These are phyloP conservation scores for Pelobates fuscus DNA, from an alignment of 2,113 vertebrate genomes.

Conservation along the genomic window DNA sequence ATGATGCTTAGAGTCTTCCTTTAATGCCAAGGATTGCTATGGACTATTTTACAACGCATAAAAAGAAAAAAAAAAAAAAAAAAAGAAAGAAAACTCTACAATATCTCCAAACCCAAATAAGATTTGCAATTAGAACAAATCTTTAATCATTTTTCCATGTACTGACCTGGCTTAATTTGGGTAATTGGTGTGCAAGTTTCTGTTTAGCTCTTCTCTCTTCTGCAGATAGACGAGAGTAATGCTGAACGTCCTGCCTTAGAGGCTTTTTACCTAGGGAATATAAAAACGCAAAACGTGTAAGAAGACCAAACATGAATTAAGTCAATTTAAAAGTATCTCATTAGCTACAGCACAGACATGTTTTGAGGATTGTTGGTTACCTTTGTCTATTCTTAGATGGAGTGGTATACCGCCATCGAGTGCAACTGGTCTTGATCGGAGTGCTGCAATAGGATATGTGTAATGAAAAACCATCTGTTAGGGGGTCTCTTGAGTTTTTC, in stretches of 20 bases:
- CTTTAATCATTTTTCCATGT: too few relatives aligned
- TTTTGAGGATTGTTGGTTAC: conserved; percentile 44
- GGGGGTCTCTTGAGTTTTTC: too few relatives aligned
- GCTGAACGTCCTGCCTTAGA: conserved; percentile 86
- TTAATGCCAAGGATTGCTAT: too few relatives aligned
- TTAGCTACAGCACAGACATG: not conserved
- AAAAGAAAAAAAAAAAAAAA: too few relatives aligned
- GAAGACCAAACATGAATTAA: not conserved
- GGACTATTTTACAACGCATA: too few relatives aligned
- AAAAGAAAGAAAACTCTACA: too few relatives aligned
- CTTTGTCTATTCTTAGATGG: conserved; percentile 89
- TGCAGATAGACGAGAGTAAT: conserved; percentile 90
- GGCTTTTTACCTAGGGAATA: conserved; percentile 79
- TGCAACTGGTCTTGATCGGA: conserved; percentile 77
- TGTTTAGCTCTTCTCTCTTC: conserved; percentile 83
- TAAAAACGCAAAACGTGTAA: not conserved
- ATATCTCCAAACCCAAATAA: too few relatives aligned
- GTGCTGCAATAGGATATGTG: conserved; percentile 68
- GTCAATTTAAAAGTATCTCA: not conserved
- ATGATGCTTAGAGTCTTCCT: too few relatives aligned
- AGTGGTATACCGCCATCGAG: conserved; percentile 93
- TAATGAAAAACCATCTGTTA: conserved; percentile 38
- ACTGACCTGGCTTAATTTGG: conserved; percentile 93
- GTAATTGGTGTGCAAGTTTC: conserved; percentile 85
- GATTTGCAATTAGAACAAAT: too few relatives aligned